Evolutionary conservation across 2,888 invertebrate genomes (phyloP).

Genomic region (Cyclophora punctaria): DNA sequence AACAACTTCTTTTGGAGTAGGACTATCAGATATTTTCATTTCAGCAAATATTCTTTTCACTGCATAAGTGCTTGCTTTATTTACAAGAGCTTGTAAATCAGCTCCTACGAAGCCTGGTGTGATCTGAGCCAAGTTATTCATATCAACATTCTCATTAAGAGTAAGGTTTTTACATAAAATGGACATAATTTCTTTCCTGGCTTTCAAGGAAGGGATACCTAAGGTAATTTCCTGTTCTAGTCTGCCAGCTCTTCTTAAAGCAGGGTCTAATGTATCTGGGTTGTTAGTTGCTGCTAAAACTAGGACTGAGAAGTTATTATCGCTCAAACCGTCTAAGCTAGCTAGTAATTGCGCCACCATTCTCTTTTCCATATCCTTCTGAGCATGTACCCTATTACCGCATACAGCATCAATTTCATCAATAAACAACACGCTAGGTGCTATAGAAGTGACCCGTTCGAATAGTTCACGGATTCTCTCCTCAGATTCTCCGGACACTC

Average conservation of each 20-base stretch:
- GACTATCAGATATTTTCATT: slow-evolving; percentile 34
- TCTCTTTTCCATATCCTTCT: slow-evolving; percentile 96
- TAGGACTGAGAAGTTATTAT: slow-evolving; percentile 78
- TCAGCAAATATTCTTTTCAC: slow-evolving; percentile 78
- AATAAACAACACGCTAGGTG: slow-evolving; percentile 92
- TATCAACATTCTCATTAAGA: slow-evolving; percentile 81
- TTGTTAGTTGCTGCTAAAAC: slow-evolving; percentile 97
- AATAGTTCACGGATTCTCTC: slow-evolving; percentile 93
- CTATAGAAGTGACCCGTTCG: slow-evolving; percentile 82
- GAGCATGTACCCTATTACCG: slow-evolving; percentile 90
- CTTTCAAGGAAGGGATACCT: slow-evolving; percentile 92
- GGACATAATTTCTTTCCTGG: slow-evolving; percentile 85
- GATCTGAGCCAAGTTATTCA: slow-evolving; percentile 82
- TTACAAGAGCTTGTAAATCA: slow-evolving; percentile 89
- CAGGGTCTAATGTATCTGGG: slow-evolving; percentile 94
- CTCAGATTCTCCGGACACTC: slow-evolving; percentile 97
- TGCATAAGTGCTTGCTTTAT: slow-evolving; percentile 92
- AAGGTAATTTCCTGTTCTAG: slow-evolving; percentile 95
- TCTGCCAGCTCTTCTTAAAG: slow-evolving; percentile 91
- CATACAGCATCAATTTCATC: slow-evolving; percentile 99
- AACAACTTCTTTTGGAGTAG: slow-evolving; percentile 13
- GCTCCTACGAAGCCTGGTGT: slow-evolving; percentile 98
- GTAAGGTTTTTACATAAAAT: slow-evolving; percentile 82
- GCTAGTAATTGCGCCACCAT: slow-evolving; percentile 94
- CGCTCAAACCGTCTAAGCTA: slow-evolving; percentile 86